Conservation (phyloP, 2,888 invertebrate species). For the Himalopsyche tibetana region DNA sequence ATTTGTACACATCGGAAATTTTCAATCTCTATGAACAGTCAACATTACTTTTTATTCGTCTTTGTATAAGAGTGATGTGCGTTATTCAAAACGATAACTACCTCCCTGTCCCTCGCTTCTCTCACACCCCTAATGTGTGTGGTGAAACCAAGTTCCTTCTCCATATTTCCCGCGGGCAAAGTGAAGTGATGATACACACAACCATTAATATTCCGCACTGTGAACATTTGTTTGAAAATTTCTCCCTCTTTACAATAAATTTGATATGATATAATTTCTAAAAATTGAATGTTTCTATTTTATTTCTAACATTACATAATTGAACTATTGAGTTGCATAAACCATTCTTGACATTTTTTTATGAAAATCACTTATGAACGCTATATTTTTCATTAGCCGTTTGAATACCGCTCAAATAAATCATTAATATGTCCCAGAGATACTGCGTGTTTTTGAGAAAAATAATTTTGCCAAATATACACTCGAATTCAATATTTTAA, state of each 20-base stretch:
- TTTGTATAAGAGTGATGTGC: background rate
- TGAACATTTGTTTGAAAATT: slow-evolving; percentile 14
- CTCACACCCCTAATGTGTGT: background rate
- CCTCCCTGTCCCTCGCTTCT: background rate
- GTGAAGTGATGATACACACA: slow-evolving; percentile 13
- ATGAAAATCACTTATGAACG: too few species aligned
- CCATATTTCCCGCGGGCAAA: slow-evolving; percentile 2
- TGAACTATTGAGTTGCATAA: too few species aligned
- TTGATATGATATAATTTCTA: background rate
- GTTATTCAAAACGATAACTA: slow-evolving; percentile 2
- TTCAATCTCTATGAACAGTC: too few species aligned
- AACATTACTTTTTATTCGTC: slow-evolving; percentile 1
- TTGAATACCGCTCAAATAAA: too few species aligned
- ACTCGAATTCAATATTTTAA: too few species aligned
- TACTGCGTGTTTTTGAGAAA: too few species aligned
- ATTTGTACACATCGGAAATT: too few species aligned
- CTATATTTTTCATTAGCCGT: too few species aligned
- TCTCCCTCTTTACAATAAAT: background rate
- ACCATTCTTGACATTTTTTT: too few species aligned
- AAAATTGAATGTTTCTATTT: background rate
- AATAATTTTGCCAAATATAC: too few species aligned
- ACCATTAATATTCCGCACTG: slow-evolving; percentile 9
- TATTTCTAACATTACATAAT: too few species aligned
- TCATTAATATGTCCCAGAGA: too few species aligned
- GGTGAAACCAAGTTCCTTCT: background rate